A percentile compares a stretch with the other conserved stretches of the same genome.
Conservation (phyloP, 2,888 invertebrate genomes). For the Bedellia somnulentella region DNA sequence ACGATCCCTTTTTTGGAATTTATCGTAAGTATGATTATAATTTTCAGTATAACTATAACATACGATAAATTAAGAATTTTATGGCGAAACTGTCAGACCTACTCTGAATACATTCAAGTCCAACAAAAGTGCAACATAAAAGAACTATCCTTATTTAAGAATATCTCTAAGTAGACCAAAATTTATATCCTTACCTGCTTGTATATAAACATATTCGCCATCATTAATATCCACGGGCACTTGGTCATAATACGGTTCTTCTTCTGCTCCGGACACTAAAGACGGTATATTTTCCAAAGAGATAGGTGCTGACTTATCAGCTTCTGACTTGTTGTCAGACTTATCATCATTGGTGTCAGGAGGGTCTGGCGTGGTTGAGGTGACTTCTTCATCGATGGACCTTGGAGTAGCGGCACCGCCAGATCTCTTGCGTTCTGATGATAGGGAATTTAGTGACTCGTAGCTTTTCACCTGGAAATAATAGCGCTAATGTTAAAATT, state of each 20-base stretch:
- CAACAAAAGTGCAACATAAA: too few relatives aligned
- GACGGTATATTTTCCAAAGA: constrained; percentile 45
- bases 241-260: constrained; percentile 74
- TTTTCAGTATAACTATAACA: too few relatives aligned
- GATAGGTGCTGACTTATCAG: constrained; percentile 39
- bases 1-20: too few relatives aligned
- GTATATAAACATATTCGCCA: constrained; percentile 76
- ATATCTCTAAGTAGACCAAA: too few relatives aligned
- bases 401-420: constrained; percentile 54
- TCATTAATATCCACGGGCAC: constrained; percentile 67
- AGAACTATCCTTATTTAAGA: too few relatives aligned
- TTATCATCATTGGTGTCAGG: not conserved
- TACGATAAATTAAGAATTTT: too few relatives aligned
- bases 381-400: constrained; percentile 47
- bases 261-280: constrained; percentile 29
- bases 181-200: constrained; percentile 65
- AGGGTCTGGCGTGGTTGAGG: constrained; percentile 37
- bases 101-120: too few relatives aligned
- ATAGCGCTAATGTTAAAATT: constrained; percentile 1
- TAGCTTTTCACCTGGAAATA: constrained; percentile 62
- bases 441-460: constrained; percentile 66
- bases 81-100: too few relatives aligned
- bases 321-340: constrained; percentile 29
- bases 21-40: too few relatives aligned
- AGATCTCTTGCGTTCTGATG: constrained; percentile 60